Evolutionary conservation across 2,113 vertebrate genomes (phyloP).

Genomic region (Columbina picui): DNA sequence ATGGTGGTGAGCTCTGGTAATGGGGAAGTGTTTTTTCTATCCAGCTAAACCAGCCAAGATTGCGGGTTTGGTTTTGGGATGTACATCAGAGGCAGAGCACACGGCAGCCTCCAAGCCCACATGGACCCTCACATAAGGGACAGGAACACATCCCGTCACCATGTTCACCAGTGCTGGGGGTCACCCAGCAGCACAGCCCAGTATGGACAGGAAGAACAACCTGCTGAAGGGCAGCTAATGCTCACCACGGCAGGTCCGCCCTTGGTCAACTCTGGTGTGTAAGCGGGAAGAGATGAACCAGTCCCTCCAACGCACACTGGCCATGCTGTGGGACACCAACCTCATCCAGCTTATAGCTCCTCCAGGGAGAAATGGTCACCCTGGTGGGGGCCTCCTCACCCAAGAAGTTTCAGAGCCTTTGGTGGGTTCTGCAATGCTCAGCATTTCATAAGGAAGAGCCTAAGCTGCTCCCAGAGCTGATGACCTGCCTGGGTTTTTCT

Average conservation of each 20-base stretch:
- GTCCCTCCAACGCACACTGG: background rate
- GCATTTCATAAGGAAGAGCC: background rate
- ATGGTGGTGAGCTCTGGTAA: background rate
- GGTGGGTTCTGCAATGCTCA: background rate
- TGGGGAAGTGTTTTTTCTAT: background rate
- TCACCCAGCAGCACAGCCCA: background rate
- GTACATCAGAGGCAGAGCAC: background rate
- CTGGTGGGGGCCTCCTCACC: background rate
- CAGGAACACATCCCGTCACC: background rate
- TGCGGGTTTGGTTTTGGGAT: background rate
- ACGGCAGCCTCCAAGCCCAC: background rate
- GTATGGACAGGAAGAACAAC: background rate
- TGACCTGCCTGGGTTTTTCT: background rate
- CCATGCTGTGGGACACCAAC: background rate
- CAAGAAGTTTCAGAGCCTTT: background rate
- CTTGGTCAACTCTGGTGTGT: background rate
- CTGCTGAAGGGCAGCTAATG: background rate
- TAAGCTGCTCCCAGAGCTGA: background rate
- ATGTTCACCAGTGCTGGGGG: background rate
- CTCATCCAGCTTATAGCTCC: background rate
- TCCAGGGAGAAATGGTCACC: background rate
- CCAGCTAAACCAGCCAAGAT: background rate
- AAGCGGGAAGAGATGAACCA: background rate
- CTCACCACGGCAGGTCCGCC: background rate
- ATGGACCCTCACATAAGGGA: rapidly evolving